Conservation (phyloP, 1,140 invertebrate species). For the Drosophila kanapiae region DNA sequence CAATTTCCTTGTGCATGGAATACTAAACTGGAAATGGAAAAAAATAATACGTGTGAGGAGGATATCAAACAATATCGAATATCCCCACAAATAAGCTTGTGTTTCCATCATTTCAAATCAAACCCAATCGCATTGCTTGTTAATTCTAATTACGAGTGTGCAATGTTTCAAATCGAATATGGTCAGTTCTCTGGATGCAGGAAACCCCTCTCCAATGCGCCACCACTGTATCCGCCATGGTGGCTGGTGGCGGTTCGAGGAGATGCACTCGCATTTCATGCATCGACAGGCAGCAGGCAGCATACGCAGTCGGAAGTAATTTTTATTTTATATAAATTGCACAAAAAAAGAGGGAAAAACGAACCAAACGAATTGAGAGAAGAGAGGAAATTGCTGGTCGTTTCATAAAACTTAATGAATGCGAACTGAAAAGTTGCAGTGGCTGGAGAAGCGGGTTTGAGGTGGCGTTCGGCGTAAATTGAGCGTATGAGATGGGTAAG, state of each 20-base stretch:
- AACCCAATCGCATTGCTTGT: background rate
- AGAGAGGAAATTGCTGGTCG: slow-evolving; percentile 71
- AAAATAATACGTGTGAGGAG: no score
- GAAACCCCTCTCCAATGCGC: background rate
- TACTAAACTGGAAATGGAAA: background rate
- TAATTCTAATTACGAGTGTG: slow-evolving; percentile 6
- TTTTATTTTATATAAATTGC: slow-evolving; percentile 82
- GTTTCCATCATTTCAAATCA: background rate
- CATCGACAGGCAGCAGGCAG: slow-evolving; percentile 59
- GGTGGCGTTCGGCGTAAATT: slow-evolving; percentile 51
- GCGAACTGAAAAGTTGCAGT: slow-evolving; percentile 58
- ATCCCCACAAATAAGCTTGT: background rate
- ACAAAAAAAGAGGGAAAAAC: slow-evolving; percentile 48
- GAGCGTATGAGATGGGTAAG: slow-evolving; percentile 45
- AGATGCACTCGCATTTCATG: slow-evolving; percentile 68
- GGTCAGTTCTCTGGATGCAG: no score
- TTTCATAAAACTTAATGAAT: slow-evolving; percentile 82
- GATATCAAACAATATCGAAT: background rate
- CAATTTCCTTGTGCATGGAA: background rate
- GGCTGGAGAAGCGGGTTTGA: background rate
- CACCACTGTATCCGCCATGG: slow-evolving; percentile 23
- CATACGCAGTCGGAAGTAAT: slow-evolving; percentile 74
- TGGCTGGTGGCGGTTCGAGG: slow-evolving; percentile 10
- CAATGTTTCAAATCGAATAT: background rate
- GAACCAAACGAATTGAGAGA: slow-evolving; percentile 28